Base-by-base conservation (phyloP, 2,888 invertebrate species). In the Noctua janthe region DNA sequence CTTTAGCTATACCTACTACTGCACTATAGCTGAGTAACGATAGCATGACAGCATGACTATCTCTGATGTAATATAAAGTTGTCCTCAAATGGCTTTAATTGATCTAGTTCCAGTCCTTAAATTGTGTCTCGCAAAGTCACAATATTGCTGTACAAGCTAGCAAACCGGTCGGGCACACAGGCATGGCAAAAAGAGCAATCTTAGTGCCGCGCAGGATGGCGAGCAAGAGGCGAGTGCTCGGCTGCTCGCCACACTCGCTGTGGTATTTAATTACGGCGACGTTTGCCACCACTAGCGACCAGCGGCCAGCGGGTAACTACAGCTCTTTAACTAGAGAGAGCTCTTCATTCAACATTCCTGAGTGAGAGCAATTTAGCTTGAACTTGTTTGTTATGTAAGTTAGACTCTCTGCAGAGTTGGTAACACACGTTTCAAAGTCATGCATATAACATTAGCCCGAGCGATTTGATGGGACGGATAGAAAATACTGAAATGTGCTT, bases 121-220 rank as follows among this genome's bases (percentile, higher is more conserved):
- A 10, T 13, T 51, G 17, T 49, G 29, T 17, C 2, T 23, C 35
- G 17, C 64, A 20, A 35, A 64, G 64, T 11, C 35, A 39, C 20
- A 62, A 62, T 35, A 35, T 66, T 10, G 35, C 20, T 35, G 29
- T 29, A 29, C 1, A 62, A 62, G 35, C 35, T 66, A 35, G 20
- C 39, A 47, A 75, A 74, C 87, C 78, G 78, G 87, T 78, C 47
- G n/a, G 39, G 17, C 74, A 66, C 23, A 47, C 20, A 29, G 83
- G 78, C 39, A 78, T 78, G 74, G n/a, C 51, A 83, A 86, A 47
- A 72, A 69, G 74, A 84, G 49, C 83, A 62, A 74, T 51, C 39
- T 10, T 15, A 72, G 66, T n/a, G 29, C 29, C 43, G 81, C 64
- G 66, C 64, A n/a, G 70, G 71, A 4, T 5, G 49, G 59, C 23